Conservation (phyloP, 2,113 vertebrate species). For the Ancistrus triradiatus region DNA sequence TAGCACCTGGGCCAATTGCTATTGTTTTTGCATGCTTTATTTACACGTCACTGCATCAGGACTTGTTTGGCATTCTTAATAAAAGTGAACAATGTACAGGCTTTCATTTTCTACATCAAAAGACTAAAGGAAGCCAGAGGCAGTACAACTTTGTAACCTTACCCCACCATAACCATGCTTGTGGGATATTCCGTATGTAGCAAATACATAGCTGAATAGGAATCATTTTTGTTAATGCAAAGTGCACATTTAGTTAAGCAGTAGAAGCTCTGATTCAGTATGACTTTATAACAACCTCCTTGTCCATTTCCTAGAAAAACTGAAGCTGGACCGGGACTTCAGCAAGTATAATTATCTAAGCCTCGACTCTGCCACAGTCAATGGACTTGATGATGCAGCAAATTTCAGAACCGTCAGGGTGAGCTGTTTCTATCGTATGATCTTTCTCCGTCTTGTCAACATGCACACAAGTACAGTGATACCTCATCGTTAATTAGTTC, state of each 20-base stretch:
- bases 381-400: slow-evolving; percentile 87
- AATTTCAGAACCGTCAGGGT: slow-evolving; percentile 92
- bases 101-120: neutral
- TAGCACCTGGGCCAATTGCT: neutral
- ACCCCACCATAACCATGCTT: neutral
- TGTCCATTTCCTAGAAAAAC: slow-evolving; percentile 71
- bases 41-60: slow-evolving; percentile 35
- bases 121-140: neutral
- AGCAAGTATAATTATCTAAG: slow-evolving; percentile 95
- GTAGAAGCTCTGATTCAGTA: too few species aligned
- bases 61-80: slow-evolving; percentile 27
- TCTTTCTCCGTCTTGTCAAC: too few species aligned
- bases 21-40: slow-evolving; percentile 24
- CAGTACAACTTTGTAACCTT: neutral
- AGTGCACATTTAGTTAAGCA: too few species aligned
- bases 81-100: slow-evolving; percentile 40
- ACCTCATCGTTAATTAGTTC: too few species aligned
- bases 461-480: too few species aligned
- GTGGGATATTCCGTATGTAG: neutral
- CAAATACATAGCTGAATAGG: neutral
- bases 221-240: neutral
- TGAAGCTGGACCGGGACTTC: slow-evolving; percentile 88
- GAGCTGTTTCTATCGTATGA: slow-evolving; percentile 43
- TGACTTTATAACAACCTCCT: neutral
- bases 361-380: slow-evolving; percentile 87